These are phyloP conservation scores for Petrolisthes cinctipes DNA, from an alignment of 2,888 invertebrate genomes.

Conservation along the genomic window DNA sequence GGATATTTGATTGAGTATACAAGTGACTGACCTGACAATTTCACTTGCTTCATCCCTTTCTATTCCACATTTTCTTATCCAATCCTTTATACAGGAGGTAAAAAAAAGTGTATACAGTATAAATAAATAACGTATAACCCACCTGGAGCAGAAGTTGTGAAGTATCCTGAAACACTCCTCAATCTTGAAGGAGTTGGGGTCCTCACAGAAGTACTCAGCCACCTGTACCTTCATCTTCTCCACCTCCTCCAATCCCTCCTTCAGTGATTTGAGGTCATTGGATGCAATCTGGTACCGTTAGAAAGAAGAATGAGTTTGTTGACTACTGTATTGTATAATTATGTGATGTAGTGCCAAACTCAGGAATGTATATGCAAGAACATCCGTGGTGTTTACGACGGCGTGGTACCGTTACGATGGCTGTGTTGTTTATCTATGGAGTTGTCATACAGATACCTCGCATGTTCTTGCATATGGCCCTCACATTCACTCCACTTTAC, in stretches of 20 bases:
- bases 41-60: too few relatives aligned
- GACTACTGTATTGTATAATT: not conserved
- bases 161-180: conserved; percentile 95
- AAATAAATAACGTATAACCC: not conserved
- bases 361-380: not conserved
- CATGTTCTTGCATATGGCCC: too few relatives aligned
- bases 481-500: too few relatives aligned
- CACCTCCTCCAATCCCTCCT: conserved; percentile 76
- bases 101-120: not conserved
- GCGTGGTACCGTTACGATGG: too few relatives aligned
- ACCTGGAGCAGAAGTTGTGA: conserved; percentile 82
- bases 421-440: too few relatives aligned
- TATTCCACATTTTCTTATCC: not conserved
- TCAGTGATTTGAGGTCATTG: conserved; percentile 80
- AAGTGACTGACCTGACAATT: too few relatives aligned
- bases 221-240: conserved; percentile 84
- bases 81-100: not conserved
- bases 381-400: too few relatives aligned
- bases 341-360: not conserved
- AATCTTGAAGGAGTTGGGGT: conserved; percentile 86
- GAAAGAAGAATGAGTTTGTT: not conserved
- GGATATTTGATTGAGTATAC: too few relatives aligned
- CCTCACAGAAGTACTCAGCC: conserved; percentile 95
- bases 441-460: too few relatives aligned
- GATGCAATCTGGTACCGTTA: conserved; percentile 83